phyloP scores from a whole-genome alignment of 2,113 vertebrate species.

The Callithrix jacchus region DNA sequence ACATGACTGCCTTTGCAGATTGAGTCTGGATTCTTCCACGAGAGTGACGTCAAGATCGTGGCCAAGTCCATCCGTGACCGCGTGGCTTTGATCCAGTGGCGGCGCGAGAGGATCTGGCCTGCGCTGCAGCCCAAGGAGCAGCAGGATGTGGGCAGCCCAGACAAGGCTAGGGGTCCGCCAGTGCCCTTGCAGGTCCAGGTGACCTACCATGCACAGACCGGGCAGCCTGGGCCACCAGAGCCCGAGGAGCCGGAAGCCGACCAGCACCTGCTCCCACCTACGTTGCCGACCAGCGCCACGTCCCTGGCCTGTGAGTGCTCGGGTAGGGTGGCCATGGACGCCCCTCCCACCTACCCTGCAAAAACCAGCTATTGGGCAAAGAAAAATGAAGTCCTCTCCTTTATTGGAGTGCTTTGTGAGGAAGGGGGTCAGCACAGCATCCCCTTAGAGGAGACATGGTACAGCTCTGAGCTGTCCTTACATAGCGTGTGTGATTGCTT shows the following conservation, averaged over 20 bases:
- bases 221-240: constrained; percentile 80
- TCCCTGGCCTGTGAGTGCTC: constrained; percentile 90
- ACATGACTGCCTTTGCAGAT: constrained; percentile 84
- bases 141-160: constrained; percentile 78
- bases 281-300: constrained; percentile 86
- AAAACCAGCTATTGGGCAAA: not conserved
- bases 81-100: constrained; percentile 95
- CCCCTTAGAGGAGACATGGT: not conserved
- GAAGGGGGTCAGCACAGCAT: not conserved
- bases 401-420: not conserved
- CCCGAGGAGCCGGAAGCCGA: constrained; percentile 89
- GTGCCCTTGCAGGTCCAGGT: constrained; percentile 88
- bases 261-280: constrained; percentile 86
- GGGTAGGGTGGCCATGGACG: not conserved
- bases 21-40: constrained; percentile 97
- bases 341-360: too few relatives aligned
- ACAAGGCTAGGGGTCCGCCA: constrained; percentile 79
- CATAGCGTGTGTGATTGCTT: not conserved
- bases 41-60: constrained; percentile 95
- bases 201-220: constrained; percentile 81
- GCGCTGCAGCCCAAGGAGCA: constrained; percentile 81
- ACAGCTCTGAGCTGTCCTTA: not conserved
- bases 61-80: constrained; percentile 97
- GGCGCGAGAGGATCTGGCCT: constrained; percentile 90
- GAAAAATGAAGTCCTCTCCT: not conserved